A percentile compares a stretch with the other conserved stretches of the same genome.
Evolutionary conservation across 2,797 vertebrate species (phyloP).

Genomic region (Enteromius argenteus): DNA sequence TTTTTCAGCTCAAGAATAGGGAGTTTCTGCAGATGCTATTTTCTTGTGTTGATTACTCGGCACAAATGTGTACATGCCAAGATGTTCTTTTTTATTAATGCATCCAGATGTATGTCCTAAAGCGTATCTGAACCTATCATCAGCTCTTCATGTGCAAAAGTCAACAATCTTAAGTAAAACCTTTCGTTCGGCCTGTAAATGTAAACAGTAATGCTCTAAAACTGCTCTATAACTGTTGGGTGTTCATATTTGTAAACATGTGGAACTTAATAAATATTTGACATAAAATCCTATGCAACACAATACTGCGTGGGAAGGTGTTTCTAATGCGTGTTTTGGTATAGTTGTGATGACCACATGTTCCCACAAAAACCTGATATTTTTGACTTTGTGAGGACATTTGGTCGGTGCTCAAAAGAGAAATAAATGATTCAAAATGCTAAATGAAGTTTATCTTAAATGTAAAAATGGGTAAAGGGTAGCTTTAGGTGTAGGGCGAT

Average conservation of each 20-base stretch:
- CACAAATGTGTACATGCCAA: not conserved
- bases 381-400: no score
- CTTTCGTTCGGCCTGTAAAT: constrained; percentile 10
- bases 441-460: no score
- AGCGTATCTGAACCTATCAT: not conserved
- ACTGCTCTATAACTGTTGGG: constrained; percentile 21
- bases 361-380: no score
- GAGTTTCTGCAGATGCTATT: not conserved
- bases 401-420: no score
- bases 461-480: no score
- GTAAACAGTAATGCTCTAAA: not conserved
- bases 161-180: not conserved
- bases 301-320: not conserved
- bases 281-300: constrained; percentile 35
- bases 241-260: constrained; percentile 53
- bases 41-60: not conserved
- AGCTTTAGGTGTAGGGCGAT: no score
- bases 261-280: constrained; percentile 48
- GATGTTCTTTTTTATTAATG: not conserved
- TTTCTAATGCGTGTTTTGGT: not conserved
- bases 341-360: no score
- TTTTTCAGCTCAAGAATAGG: not conserved
- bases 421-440: no score
- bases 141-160: not conserved
- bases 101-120: not conserved